Percentiles rank a stretch among this genome's conserved stretches.
Conservation (phyloP, 2,888 invertebrate species). For the Tuta absoluta region DNA sequence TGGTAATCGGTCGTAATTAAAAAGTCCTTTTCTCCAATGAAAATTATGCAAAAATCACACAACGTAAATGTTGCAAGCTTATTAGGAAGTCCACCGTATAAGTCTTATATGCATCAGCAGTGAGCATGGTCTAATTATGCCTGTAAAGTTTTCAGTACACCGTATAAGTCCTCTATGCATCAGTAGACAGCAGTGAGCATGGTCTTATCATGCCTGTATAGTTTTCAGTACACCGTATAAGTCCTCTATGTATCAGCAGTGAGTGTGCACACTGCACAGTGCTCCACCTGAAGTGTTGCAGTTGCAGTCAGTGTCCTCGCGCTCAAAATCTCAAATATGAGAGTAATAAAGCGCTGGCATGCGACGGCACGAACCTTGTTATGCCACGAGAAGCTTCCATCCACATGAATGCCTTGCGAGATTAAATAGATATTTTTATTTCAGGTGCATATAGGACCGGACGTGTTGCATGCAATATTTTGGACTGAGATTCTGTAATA, state of each 20-base stretch:
- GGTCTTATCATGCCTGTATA: too few species aligned
- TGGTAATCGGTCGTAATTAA: too few species aligned
- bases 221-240: not conserved
- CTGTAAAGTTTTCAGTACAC: too few species aligned
- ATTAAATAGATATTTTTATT: not conserved
- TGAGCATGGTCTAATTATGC: too few species aligned
- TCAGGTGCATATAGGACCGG: not conserved
- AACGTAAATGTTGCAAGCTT: too few species aligned
- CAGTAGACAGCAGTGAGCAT: too few species aligned
- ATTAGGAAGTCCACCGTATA: too few species aligned
- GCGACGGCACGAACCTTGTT: constrained; percentile 70
- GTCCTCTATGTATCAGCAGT: constrained; percentile 9
- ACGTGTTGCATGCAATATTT: not conserved
- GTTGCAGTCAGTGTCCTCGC: constrained; percentile 1
- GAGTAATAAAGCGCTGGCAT: constrained; percentile 65
- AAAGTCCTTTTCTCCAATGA: too few species aligned
- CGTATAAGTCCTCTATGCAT: too few species aligned
- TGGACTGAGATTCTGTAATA: not conserved
- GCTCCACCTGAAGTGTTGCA: constrained; percentile 7
- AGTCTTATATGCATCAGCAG: too few species aligned
- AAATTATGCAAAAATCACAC: too few species aligned
- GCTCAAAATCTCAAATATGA: constrained; percentile 51
- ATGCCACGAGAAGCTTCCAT: constrained; percentile 40
- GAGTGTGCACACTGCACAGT: constrained; percentile 1
- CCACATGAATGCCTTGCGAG: not conserved